Percentiles rank a stretch among this genome's conserved stretches.
phyloP scores from a whole-genome alignment of 2,888 invertebrate species.

The Cryptocephalus primarius region DNA sequence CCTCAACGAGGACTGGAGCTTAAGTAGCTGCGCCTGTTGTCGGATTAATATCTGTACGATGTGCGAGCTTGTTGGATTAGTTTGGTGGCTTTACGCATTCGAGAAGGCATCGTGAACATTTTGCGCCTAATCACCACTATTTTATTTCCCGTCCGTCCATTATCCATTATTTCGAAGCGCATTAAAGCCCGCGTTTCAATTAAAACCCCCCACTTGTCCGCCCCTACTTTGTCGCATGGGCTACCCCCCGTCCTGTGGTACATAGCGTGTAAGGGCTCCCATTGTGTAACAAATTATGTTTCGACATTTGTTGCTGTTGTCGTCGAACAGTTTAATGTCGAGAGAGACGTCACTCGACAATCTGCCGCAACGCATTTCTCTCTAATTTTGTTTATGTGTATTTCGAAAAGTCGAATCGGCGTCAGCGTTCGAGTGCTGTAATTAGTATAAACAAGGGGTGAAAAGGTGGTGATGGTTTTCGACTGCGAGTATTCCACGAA shows the following conservation, averaged over 20 bases:
- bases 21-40: constrained; percentile 7
- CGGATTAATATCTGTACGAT: constrained; percentile 1
- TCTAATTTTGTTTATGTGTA: constrained; percentile 20
- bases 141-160: too few species aligned
- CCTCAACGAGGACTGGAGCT: constrained; percentile 9
- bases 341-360: constrained; percentile 23
- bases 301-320: constrained; percentile 2
- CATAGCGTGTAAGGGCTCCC: neutral
- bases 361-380: constrained; percentile 21
- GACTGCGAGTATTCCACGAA: neutral
- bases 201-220: too few species aligned
- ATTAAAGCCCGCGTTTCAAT: too few species aligned
- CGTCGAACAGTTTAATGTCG: constrained; percentile 13
- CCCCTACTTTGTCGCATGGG: neutral
- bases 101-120: too few species aligned
- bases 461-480: neutral
- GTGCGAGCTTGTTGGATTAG: neutral
- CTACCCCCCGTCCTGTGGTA: neutral
- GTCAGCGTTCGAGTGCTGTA: neutral
- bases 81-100: too few species aligned
- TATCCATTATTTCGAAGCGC: too few species aligned
- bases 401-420: constrained; percentile 6
- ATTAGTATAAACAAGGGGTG: constrained; percentile 2
- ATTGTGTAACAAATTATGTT: constrained; percentile 19
- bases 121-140: too few species aligned